Base-by-base conservation (phyloP, 2,888 invertebrate species). In the Brassicogethes aeneus region DNA sequence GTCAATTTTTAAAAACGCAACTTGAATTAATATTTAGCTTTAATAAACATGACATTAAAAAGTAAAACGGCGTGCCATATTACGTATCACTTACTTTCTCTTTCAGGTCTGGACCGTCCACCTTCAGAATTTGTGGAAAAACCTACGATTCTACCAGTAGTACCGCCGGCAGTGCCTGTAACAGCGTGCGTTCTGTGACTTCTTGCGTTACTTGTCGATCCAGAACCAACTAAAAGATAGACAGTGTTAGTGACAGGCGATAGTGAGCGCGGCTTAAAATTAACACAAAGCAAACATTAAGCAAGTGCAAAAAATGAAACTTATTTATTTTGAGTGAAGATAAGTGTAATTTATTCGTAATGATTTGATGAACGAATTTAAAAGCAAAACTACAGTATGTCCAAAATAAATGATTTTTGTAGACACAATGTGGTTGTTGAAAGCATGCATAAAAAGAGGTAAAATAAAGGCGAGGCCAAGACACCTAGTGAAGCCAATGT, bases 71-170 rank as follows among this genome's bases (percentile, higher is more conserved):
- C n/a, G n/a, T n/a, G n/a, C n/a, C n/a, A n/a, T n/a, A n/a, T n/a
- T n/a, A n/a, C n/a, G n/a, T n/a, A n/a, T n/a, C n/a, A 43, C 55
- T 47, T 57, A 72, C 72, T 71, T 55, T 75, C 73, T 53, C 76
- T 67, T 46, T 68, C 69, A 2, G 64, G 57, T 34, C 68, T 55
- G 1, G 66, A 56, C 36, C 67, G 51, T 17, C 60, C 54, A 36
- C 57, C 58, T 46, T 68, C 67, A 3, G 64, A 64, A 48, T 62
- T 66, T 2, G 66, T 60, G 2, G 65, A 62, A 43, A 70, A 70
- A 31, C 68, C 68, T 41, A 70, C 69, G 40, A 70, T 65, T 43
- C 70, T 59, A 15, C 61, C 61, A 5, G 62, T 56, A 10, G 61
- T 46, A 36, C 50, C 53, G 16, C 53, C 51, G 3, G 59, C 43